These are phyloP conservation scores for Pygocentrus nattereri DNA, from an alignment of 2,797 vertebrate species.

Conservation along the genomic window DNA sequence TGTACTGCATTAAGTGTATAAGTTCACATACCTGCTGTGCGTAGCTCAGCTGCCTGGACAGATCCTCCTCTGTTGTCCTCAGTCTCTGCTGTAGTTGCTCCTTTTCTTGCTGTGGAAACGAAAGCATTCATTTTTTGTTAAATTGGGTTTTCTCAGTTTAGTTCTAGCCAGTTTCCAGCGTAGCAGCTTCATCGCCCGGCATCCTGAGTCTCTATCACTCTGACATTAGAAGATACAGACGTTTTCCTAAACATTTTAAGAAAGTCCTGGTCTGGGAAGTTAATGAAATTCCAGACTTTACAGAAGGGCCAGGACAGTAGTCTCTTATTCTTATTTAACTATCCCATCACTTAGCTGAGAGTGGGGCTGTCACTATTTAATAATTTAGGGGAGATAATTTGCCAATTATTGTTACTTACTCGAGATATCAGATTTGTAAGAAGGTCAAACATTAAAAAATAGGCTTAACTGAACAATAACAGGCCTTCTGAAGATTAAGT, in stretches of 20 bases:
- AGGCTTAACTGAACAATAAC: too few species aligned
- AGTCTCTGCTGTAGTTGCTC: constrained; percentile 82
- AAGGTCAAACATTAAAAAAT: too few species aligned
- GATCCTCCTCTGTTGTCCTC: constrained; percentile 86
- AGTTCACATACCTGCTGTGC: constrained; percentile 87
- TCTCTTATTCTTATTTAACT: neutral
- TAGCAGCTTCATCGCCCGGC: neutral
- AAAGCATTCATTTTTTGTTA: neutral
- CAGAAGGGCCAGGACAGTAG: neutral
- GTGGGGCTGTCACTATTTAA: too few species aligned
- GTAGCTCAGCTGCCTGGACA: constrained; percentile 85
- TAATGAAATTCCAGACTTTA: neutral
- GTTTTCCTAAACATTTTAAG: neutral
- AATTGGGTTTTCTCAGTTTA: neutral
- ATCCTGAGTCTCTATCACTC: neutral
- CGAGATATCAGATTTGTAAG: too few species aligned
- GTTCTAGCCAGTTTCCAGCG: neutral
- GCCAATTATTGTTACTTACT: too few species aligned
- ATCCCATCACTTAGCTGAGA: neutral
- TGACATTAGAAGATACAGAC: neutral
- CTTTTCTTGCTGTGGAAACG: constrained; percentile 84
- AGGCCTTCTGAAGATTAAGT: too few species aligned
- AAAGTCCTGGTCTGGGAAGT: too few species aligned
- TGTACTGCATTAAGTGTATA: neutral
- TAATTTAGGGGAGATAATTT: too few species aligned